Percentiles rank a stretch among this genome's conserved stretches.
Conservation (phyloP, 2,797 vertebrate genomes). For the Argyrosomus regius region DNA sequence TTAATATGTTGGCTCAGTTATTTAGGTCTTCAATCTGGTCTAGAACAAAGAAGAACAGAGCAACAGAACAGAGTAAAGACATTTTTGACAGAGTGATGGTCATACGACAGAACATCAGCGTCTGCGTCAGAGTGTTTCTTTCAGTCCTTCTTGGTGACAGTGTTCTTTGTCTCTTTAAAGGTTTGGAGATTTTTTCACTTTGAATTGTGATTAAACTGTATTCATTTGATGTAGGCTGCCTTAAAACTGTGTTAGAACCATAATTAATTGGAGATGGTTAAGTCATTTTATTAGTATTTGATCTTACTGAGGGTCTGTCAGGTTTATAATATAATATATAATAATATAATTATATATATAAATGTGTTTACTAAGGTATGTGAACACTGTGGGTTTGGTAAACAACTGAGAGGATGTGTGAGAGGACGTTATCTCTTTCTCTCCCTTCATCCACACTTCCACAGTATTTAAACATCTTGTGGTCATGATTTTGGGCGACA, state of each 20-base stretch:
- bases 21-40: conserved; percentile 64
- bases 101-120: neutral
- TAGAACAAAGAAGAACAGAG: neutral
- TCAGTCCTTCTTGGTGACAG: neutral
- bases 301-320: neutral
- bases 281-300: neutral
- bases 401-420: neutral
- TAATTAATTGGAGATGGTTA: neutral
- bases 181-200: conserved; percentile 6
- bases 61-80: conserved; percentile 15
- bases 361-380: too few relatives aligned
- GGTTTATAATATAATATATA: neutral
- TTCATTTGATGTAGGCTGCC: neutral
- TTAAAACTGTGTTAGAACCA: neutral
- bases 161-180: neutral
- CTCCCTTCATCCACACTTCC: neutral
- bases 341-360: too few relatives aligned
- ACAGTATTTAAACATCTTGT: conserved; percentile 16
- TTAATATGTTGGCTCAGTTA: conserved; percentile 65
- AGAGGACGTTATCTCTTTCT: neutral
- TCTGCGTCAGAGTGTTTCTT: neutral
- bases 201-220: neutral
- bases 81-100: neutral
- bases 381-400: neutral
- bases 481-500: neutral